Base-by-base conservation (phyloP, 2,888 invertebrate species). In the Cylloceria caligata region DNA sequence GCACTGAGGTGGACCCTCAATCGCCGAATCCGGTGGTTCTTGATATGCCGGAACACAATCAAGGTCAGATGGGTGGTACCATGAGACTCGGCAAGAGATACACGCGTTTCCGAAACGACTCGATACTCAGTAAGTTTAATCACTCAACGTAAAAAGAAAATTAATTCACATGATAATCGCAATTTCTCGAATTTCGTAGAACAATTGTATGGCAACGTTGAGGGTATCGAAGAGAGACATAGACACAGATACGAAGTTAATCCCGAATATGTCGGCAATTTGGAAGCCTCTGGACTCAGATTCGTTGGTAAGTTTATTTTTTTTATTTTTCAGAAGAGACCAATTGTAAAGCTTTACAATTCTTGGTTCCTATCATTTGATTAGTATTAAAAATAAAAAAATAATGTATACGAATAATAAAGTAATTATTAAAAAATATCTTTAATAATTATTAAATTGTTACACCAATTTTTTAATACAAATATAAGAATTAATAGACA, bases 41-140 rank as follows among this genome's bases (percentile, higher is more conserved):
- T 83, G 99, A 99, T 88, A 99, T 99, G 99, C 99, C 99, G 0
- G 99, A 99, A 93, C 98, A 99, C 93, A 98, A 98, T 91, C 95
- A 96, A 0, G 98, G 98, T 0, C 95, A 96, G 86, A 95, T 98
- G 94, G 99, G 99, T 1, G 99, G 99, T 7, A 99, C 99, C 0
- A 99, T 99, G 99, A 94, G 99, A 80, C 94, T 99, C 62, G 99
- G 99, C n/a, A 97, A 96, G 90, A 95, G 99, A 88, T 96, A 95
- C 80, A 99, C 99, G 0, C 93, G 96, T 49, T 97, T 99, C 91
- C 95, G 95, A 80, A 94, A 94, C 2, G 89, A 91, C 80, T 94
- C 94, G 87, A 92, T 95, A 84, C 94, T 96, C 86, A 95, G 96
- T 96, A 91, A 94, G 95, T 93, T 76, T 84, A 34, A 30, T 30